phyloP scores from a whole-genome alignment of 2,113 vertebrate genomes.

The Trinectes maculatus region DNA sequence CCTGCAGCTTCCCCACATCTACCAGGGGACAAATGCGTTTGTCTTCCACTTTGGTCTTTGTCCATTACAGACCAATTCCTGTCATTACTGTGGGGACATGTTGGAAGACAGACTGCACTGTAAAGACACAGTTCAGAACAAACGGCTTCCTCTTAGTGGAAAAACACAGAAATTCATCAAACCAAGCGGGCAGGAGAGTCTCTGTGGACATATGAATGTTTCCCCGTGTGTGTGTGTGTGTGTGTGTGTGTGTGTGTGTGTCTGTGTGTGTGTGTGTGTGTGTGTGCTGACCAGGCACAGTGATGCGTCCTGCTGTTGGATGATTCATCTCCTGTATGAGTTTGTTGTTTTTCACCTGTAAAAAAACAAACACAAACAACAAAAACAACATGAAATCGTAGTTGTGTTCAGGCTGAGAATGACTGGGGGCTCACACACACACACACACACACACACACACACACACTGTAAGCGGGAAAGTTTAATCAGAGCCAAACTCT shows the following conservation, averaged over 20 bases:
- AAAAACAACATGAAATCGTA: no score
- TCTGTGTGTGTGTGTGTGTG: slow-evolving; percentile 17
- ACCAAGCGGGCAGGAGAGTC: slow-evolving; percentile 7
- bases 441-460: slow-evolving; percentile 5
- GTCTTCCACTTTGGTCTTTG: no score
- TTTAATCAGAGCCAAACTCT: slow-evolving; percentile 62
- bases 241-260: slow-evolving; percentile 20
- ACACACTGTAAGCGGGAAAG: slow-evolving; percentile 19
- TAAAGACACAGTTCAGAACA: slow-evolving; percentile 20
- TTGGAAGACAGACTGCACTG: slow-evolving; percentile 24
- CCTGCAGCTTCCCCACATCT: no score
- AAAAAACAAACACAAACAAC: slow-evolving; percentile 41
- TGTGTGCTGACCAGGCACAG: slow-evolving; percentile 86
- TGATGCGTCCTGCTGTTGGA: slow-evolving; percentile 87
- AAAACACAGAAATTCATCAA: slow-evolving; percentile 49
- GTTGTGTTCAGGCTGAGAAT: no score
- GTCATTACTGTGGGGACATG: no score
- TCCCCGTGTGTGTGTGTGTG: slow-evolving; percentile 7
- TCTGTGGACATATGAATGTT: background rate
- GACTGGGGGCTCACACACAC: background rate
- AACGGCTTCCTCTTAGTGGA: slow-evolving; percentile 52
- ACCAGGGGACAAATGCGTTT: no score
- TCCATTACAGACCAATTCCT: no score
- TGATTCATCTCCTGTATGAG: slow-evolving; percentile 92
- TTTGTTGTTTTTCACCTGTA: slow-evolving; percentile 90